Conservation (phyloP, 2,888 invertebrate genomes). For the Diplolepis rosae region DNA sequence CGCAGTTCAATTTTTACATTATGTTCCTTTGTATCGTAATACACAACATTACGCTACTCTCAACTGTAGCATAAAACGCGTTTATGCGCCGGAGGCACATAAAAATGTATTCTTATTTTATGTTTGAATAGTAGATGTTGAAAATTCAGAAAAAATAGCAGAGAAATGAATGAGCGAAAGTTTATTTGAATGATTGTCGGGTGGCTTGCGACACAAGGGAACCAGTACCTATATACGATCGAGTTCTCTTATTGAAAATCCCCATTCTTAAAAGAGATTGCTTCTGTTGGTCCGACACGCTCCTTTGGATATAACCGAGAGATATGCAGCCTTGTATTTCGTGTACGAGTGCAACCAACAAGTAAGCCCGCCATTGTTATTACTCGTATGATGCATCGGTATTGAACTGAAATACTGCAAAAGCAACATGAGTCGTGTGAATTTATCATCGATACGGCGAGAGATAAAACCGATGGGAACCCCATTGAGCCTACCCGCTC, state of each 20-base stretch:
- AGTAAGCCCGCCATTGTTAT: slow-evolving; percentile 5
- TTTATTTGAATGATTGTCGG: slow-evolving; percentile 10
- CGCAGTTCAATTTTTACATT: no score
- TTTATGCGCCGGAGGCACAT: no score
- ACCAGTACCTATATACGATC: slow-evolving; percentile 4
- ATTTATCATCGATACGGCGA: slow-evolving; percentile 11
- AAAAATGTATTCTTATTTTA: no score
- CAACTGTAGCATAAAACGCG: no score
- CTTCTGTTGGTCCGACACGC: slow-evolving; percentile 18
- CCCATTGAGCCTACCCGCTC: slow-evolving; percentile 19
- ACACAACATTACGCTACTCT: no score
- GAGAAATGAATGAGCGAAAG: neutral
- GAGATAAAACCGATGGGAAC: slow-evolving; percentile 30
- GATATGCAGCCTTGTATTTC: neutral
- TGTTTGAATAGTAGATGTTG: no score
- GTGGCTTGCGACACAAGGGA: slow-evolving; percentile 13
- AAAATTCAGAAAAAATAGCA: neutral
- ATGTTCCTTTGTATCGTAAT: no score
- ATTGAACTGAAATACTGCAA: slow-evolving; percentile 23
- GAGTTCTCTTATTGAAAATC: neutral
- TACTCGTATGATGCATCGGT: slow-evolving; percentile 16
- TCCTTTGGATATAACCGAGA: neutral
- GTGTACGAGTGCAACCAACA: slow-evolving; percentile 5
- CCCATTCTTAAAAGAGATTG: slow-evolving; percentile 20
- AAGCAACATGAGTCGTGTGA: slow-evolving; percentile 22